Percentiles rank a stretch among this genome's conserved stretches.
phyloP scores from a whole-genome alignment of 1,140 invertebrate species.

The Drosophila punjabiensis region DNA sequence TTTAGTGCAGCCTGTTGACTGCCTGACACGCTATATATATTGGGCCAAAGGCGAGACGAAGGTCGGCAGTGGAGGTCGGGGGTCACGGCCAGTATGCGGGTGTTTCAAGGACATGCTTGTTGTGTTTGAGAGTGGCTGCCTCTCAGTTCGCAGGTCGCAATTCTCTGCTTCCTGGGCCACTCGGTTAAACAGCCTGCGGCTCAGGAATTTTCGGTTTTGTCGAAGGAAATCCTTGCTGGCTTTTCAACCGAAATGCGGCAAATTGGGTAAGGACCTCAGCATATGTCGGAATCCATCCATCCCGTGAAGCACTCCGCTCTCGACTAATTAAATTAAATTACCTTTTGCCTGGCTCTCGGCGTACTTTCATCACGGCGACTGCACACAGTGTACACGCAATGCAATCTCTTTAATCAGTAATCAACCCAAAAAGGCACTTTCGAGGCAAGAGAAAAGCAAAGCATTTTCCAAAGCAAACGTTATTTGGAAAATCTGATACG shows the following conservation, averaged over 20 bases:
- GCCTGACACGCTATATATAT: conserved; percentile 42
- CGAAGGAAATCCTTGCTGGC: conserved; percentile 41
- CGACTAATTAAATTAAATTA: conserved; percentile 51
- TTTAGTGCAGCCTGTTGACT: conserved; percentile 60
- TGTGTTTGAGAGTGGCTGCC: conserved; percentile 72
- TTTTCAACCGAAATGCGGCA: conserved; percentile 18
- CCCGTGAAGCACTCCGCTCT: not conserved
- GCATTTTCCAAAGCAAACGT: conserved; percentile 9
- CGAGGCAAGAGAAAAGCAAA: not conserved
- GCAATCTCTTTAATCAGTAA: conserved; percentile 52
- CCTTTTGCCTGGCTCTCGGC: conserved; percentile 7
- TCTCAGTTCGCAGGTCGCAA: conserved; percentile 13
- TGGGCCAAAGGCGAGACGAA: conserved; percentile 27
- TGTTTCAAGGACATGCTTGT: conserved; percentile 65
- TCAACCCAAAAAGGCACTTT: conserved; percentile 40
- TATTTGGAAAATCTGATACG: not conserved
- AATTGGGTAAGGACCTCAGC: conserved; percentile 21
- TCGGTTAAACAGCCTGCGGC: conserved; percentile 56
- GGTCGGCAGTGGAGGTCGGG: conserved; percentile 35
- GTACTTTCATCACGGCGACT: conserved; percentile 38
- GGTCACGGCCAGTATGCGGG: conserved; percentile 45
- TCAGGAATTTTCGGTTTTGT: conserved; percentile 24
- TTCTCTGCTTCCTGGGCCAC: conserved; percentile 14
- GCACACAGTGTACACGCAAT: conserved; percentile 53
- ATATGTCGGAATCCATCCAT: conserved; percentile 24